Evolutionary conservation across 2,113 vertebrate genomes (phyloP), one percentile per base, ranked within the genome.

Genomic region (Australoheros scitulus): DNA sequence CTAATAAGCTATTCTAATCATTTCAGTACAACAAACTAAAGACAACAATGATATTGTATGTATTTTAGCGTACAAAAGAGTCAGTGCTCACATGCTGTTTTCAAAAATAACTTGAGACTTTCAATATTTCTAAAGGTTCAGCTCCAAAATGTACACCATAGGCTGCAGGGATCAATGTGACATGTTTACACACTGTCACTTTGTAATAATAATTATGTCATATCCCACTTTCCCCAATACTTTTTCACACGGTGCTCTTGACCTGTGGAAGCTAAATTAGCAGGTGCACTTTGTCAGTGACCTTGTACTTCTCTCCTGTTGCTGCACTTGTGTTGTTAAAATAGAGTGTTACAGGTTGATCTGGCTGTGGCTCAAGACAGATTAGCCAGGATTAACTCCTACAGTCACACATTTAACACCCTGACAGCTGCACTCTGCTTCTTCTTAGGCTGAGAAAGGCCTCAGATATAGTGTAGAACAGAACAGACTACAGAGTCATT

Each of bases 381-480:
- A 90, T 94, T 92, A 93, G 70, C 18, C 8, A 24, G 80, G 88
- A 92, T 94, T 92, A 94, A 75, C 85, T 80, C 58, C 77, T 5
- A 10, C 50, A 58, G 83, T 94, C 88, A 90, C 83, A 89, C 84
- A 88, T 88, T 85, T 77, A 90, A 82, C 86, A 87, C 85, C 82
- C 81, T 57, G 82, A 82, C 55, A 80, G 63, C 55, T 80, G 85
- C 68, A 7, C 74, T 61, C 60, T 55, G 50, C 36, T 38, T 9
- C 36, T 38, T 38, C 36, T 10, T 38, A 38, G 36, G 36, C 82
- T 10, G 55, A 55, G 60, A 55, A 36, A 81, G 11, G 24, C 61
- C 64, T 63, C 81, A 34, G 26, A 72, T n/a, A 52, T 72, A 72
- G 11, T 20, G 6, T 32, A 47, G 18, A 20, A 20, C 50, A 52